Percentiles rank a stretch among this genome's conserved stretches.
These are phyloP conservation scores for Cardiocondyla obscurior DNA, from an alignment of 1,140 invertebrate genomes.

Conservation along the genomic window DNA sequence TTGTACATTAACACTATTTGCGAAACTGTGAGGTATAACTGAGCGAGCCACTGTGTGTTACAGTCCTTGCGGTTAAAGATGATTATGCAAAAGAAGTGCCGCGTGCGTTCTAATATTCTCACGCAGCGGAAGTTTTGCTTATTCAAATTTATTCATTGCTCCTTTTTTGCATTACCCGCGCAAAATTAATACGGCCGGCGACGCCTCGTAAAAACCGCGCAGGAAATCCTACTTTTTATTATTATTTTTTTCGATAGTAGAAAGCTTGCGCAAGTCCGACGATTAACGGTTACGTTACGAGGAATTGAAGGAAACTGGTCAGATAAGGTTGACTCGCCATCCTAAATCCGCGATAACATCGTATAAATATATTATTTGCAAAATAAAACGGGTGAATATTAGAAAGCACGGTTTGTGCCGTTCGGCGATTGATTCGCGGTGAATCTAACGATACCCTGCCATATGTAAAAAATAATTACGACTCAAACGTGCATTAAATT, in stretches of 20 bases:
- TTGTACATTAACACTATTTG: constrained; percentile 35
- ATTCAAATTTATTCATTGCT: constrained; percentile 69
- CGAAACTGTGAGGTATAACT: background rate
- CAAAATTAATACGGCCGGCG: constrained; percentile 53
- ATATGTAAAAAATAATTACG: background rate
- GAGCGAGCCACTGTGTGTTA: constrained; percentile 6
- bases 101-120: constrained; percentile 57
- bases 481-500: background rate
- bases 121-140: constrained; percentile 51
- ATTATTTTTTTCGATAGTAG: background rate
- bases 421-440: background rate
- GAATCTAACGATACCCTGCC: background rate
- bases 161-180: constrained; percentile 42
- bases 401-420: background rate
- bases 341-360: background rate
- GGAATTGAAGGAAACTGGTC: background rate
- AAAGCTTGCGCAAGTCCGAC: background rate
- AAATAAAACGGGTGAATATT: background rate
- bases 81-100: constrained; percentile 55
- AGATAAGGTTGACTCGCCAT: background rate
- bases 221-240: background rate
- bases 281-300: background rate
- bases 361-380: background rate
- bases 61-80: constrained; percentile 54
- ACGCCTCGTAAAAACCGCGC: background rate